These are phyloP conservation scores for Caranx melampygus DNA, from an alignment of 2,113 vertebrate genomes.

Conservation along the genomic window DNA sequence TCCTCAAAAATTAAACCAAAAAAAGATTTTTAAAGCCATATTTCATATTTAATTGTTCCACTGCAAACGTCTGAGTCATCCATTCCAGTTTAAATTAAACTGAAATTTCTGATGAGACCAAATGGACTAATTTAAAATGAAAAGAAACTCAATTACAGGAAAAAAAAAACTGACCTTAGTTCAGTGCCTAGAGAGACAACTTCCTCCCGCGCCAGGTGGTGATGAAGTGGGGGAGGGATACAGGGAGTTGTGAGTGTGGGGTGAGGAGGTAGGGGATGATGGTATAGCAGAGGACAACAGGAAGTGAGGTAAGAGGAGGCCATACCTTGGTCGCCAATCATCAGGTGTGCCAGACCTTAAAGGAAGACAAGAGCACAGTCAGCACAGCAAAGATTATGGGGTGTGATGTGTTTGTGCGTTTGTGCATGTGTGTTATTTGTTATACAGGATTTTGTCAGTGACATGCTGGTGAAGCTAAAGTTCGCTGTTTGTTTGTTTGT, in stretches of 20 bases:
- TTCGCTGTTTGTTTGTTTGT: slow-evolving; percentile 29
- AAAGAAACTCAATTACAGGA: slow-evolving; percentile 34
- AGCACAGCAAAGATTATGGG: slow-evolving; percentile 97
- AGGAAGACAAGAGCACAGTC: slow-evolving; percentile 99
- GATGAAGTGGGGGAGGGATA: slow-evolving; percentile 67
- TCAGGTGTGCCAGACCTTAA: slow-evolving; percentile 99
- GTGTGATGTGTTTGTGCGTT: slow-evolving; percentile 78
- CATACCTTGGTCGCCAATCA: slow-evolving; percentile 99
- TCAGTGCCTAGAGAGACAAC: slow-evolving; percentile 80
- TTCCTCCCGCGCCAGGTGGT: slow-evolving; percentile 70
- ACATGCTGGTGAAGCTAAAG: slow-evolving; percentile 80
- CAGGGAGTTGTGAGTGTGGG: slow-evolving; percentile 56
- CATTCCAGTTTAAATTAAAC: slow-evolving; percentile 44
- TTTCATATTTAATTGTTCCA: slow-evolving; percentile 30
- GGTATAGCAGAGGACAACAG: slow-evolving; percentile 80
- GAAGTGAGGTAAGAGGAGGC: slow-evolving; percentile 95
- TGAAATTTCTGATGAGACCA: slow-evolving; percentile 24
- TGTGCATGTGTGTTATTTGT: slow-evolving; percentile 84
- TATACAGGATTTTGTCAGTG: slow-evolving; percentile 87
- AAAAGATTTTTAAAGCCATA: slow-evolving; percentile 15
- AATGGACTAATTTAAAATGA: slow-evolving; percentile 45
- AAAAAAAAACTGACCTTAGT: slow-evolving; percentile 77
- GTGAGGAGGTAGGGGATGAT: slow-evolving; percentile 69
- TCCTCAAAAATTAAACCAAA: slow-evolving; percentile 13
- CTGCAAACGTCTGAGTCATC: slow-evolving; percentile 29